Evolutionary conservation across 2,113 vertebrate species (phyloP).

Genomic region (Chinchilla lanigera): DNA sequence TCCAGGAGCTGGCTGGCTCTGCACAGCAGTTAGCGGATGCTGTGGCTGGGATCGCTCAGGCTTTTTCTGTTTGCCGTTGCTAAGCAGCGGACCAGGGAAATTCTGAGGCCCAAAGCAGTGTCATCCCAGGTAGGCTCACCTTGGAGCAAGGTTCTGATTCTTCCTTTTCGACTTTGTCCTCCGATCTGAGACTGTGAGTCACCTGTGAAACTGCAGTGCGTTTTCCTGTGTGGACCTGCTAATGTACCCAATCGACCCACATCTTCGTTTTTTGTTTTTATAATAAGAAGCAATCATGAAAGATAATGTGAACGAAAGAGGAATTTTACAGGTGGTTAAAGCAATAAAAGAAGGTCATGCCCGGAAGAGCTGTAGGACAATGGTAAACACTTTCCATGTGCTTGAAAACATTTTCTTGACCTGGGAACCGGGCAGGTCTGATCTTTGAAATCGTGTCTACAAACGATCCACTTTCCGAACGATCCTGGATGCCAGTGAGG

Average conservation of each 20-base stretch:
- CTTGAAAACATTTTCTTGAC: conserved; percentile 55
- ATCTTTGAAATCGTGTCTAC: conserved; percentile 34
- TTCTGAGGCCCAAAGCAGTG: conserved; percentile 40
- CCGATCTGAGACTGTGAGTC: conserved; percentile 79
- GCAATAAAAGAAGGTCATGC: background rate
- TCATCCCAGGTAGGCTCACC: conserved; percentile 49
- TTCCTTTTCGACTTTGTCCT: conserved; percentile 73
- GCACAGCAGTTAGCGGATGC: background rate
- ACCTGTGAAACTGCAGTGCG: conserved; percentile 2
- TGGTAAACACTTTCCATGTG: conserved; percentile 9
- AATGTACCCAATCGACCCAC: conserved; percentile 76
- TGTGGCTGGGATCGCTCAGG: conserved; percentile 8
- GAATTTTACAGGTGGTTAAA: conserved; percentile 39
- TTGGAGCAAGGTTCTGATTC: conserved; percentile 29
- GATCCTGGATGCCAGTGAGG: background rate
- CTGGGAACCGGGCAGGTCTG: background rate
- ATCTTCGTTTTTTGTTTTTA: conserved; percentile 57
- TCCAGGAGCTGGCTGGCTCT: background rate
- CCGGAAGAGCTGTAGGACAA: conserved; percentile 15
- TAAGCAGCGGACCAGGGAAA: conserved; percentile 24
- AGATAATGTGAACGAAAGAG: conserved; percentile 75
- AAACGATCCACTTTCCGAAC: background rate
- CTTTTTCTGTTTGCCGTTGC: conserved; percentile 17
- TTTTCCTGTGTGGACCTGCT: conserved; percentile 74
- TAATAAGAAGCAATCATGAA: conserved; percentile 66